Base-by-base conservation (phyloP, 2,797 vertebrate species). In the Tokudaia muenninki region DNA sequence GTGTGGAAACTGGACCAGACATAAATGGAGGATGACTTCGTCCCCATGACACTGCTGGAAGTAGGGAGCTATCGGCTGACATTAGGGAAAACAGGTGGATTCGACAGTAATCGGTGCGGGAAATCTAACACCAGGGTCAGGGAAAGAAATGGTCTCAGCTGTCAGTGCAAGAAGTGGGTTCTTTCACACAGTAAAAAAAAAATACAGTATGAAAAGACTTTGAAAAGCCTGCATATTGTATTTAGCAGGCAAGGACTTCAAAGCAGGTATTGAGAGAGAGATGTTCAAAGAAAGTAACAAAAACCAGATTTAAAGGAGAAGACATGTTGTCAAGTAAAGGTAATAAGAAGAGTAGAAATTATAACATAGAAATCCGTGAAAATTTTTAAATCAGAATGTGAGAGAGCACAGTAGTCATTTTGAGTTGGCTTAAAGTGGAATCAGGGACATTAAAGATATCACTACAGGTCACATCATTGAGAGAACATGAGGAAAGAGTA, bases 241-340 rank as follows among this genome's bases (percentile, higher is more conserved):
- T 72, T 75, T 55, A 70, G 65, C 41, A 80, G 24, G 67, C 24
- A 87, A 95, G 90, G 52, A 77, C 61, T 92, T 83, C 70, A 90
- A 90, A 57, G 34, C 8, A 79, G 12, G 6, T 47, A 29, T 65
- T 87, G 70, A 72, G 70, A n/a, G 26, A 89, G 63, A 50, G 41
- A 50, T 90, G 19, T 24, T 96, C 7, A 83, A 59, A 93, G 44
- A 70, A 55, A 92, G 34, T 91, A 59, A 88, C 78, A 52, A 44
- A 93, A 95, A 74, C 14, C 6, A 92, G 72, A 67, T 16, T 70
- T 87, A 91, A 94, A 65, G 21, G 34, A 31, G 57, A 86, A 84
- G 26, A 81, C 17, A 41, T 84, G n/a, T 84, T 13, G 47, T 41
- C 24, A 84, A 63, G 78, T 57, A 79, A 29, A 57, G 37, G 34